phyloP scores from a whole-genome alignment of 2,797 vertebrate genomes.

The Myoxocephalus aenaeus region DNA sequence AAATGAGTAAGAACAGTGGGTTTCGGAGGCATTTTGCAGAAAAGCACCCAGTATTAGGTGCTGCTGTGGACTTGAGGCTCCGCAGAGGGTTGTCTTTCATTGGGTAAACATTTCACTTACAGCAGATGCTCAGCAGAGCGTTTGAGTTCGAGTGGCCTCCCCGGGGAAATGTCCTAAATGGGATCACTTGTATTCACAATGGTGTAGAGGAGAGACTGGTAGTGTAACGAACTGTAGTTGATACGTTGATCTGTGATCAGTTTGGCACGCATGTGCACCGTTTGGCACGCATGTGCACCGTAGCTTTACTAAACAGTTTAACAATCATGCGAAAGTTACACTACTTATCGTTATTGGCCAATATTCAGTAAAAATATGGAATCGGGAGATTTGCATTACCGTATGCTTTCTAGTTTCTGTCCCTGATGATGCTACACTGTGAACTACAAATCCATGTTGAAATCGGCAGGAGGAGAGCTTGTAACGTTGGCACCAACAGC shows the following conservation, averaged over 20 bases:
- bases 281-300: neutral
- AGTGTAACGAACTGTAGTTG: neutral
- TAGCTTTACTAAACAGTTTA: neutral
- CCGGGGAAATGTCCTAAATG: conserved; percentile 60
- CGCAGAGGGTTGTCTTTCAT: conserved; percentile 51
- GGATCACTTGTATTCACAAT: conserved; percentile 50
- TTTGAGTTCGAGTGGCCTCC: conserved; percentile 43
- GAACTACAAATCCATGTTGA: too few species aligned
- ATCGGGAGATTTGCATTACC: neutral
- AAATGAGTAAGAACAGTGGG: conserved; percentile 11
- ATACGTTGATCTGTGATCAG: neutral
- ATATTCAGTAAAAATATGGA: neutral
- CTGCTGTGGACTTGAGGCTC: conserved; percentile 28
- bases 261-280: neutral
- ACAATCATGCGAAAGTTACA: neutral
- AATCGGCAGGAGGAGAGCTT: too few species aligned
- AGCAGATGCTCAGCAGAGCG: conserved; percentile 55
- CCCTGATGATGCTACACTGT: neutral
- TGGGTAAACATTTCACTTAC: conserved; percentile 58
- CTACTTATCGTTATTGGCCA: neutral
- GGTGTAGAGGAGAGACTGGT: conserved; percentile 12
- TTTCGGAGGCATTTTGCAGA: conserved; percentile 31
- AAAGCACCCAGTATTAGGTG: conserved; percentile 29
- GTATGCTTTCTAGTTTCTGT: neutral
- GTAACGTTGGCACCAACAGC: neutral